A percentile compares a stretch with the other conserved stretches of the same genome.
phyloP scores from a whole-genome alignment of 2,797 vertebrate species.

The Emydoidea blandingii region DNA sequence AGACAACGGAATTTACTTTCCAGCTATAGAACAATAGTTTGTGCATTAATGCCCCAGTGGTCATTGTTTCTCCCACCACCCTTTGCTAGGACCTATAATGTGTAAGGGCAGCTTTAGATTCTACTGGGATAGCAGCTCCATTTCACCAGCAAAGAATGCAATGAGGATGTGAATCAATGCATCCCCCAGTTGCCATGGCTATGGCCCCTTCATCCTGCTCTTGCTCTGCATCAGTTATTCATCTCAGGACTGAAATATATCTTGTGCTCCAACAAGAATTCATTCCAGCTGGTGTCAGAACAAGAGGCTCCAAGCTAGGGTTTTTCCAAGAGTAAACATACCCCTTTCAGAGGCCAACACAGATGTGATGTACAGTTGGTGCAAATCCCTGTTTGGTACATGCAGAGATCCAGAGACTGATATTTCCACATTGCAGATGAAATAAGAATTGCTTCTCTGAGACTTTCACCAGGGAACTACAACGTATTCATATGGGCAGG shows the following conservation, averaged over 20 bases:
- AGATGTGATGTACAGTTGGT: neutral
- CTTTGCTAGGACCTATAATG: neutral
- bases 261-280: neutral
- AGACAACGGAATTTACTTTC: neutral
- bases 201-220: neutral
- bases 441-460: neutral
- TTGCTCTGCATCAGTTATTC: neutral
- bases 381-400: slow-evolving; percentile 12
- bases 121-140: neutral
- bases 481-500: neutral
- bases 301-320: neutral
- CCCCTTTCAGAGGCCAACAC: neutral
- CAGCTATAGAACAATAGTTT: neutral
- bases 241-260: neutral
- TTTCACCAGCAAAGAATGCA: neutral
- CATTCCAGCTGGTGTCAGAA: slow-evolving; percentile 2
- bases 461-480: neutral
- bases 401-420: slow-evolving; percentile 8
- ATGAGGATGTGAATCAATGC: neutral
- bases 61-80: neutral
- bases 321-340: slow-evolving; percentile 31
- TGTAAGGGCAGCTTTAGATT: neutral
- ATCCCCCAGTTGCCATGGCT: neutral
- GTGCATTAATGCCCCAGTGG: neutral
- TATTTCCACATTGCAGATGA: slow-evolving; percentile 5